Evolutionary conservation across 1,140 invertebrate genomes (phyloP), one percentile per base, ranked within the genome.

Genomic region (Stegodyphus mimosarum): DNA sequence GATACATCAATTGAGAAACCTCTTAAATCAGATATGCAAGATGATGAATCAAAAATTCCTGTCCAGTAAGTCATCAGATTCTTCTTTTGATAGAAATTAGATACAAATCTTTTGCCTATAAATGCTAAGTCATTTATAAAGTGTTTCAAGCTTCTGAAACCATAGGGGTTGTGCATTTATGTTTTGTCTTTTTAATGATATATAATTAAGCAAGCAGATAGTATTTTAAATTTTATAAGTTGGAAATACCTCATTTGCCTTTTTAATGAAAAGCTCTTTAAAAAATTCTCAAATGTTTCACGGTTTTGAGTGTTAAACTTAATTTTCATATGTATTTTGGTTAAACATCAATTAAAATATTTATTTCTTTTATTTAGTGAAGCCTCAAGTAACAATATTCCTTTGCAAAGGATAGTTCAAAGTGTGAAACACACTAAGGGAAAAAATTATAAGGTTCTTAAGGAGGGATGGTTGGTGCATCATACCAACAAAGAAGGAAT

Each of bases 391-490:
- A 96, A 96, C 90, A 99, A 99, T 92, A 99, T 99, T 92, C 98
- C 98, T 67, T 92, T 99, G 87, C 98, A 98, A 97, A 93, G 98
- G 90, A 97, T 99, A 89, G 97, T 99, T 63, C 98, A 99, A 91
- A 99, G 97, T 75, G 95, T 99, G 49, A 99, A 98, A 90, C 92
- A 99, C 90, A 99, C 97, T 6, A 99, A 99, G 91, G 93, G 96
- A 89, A 92, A 95, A 86, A 95, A 95, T 86, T 96, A 92, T 64
- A 96, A 96, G 92, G 94, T 97, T 86, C 92, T 99, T 11, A 98
- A 98, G 91, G 98, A 99, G 92, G 98, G 98, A 18, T 99, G 98
- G 98, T 94, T 99, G 92, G 95, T 97, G 17, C 96, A 98, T 91
- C 97, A 94, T 90, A 97, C 96, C 9, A 97, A 95, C 89, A 95